Percentiles rank a stretch among this genome's conserved stretches.
Conservation (phyloP, 2,113 vertebrate species). For the Strigops habroptila region DNA sequence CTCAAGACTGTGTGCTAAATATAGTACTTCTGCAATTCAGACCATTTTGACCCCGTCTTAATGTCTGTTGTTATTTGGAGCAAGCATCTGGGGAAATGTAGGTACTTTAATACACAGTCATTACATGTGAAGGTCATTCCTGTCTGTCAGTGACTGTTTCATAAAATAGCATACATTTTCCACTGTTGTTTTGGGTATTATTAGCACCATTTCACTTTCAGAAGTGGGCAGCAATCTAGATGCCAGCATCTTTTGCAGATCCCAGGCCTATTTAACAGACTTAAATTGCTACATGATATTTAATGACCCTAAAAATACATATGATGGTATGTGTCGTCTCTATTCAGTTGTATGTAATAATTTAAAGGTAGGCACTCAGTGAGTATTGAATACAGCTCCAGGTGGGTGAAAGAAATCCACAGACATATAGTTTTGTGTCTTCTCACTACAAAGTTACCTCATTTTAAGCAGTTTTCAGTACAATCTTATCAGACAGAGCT, state of each 20-base stretch:
- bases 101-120: neutral
- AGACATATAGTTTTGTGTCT: neutral
- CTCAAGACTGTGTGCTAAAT: neutral
- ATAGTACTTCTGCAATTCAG: neutral
- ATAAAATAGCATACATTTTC: neutral
- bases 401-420: neutral
- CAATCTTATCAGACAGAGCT: neutral
- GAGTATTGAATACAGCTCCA: neutral
- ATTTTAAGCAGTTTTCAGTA: neutral
- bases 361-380: neutral
- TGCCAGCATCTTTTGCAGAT: slow-evolving; percentile 23
- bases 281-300: slow-evolving; percentile 13
- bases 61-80: slow-evolving; percentile 20
- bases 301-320: slow-evolving; percentile 50
- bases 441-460: neutral
- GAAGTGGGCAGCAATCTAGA: neutral
- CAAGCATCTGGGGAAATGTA: neutral
- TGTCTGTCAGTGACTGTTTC: neutral
- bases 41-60: neutral
- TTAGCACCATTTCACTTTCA: neutral
- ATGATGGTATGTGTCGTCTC: neutral
- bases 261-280: neutral
- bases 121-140: slow-evolving; percentile 17
- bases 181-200: neutral
- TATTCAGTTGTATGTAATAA: neutral